A percentile compares a stretch with the other conserved stretches of the same genome.
phyloP scores from a whole-genome alignment of 2,113 vertebrate genomes.

The Oreochromis aureus region DNA sequence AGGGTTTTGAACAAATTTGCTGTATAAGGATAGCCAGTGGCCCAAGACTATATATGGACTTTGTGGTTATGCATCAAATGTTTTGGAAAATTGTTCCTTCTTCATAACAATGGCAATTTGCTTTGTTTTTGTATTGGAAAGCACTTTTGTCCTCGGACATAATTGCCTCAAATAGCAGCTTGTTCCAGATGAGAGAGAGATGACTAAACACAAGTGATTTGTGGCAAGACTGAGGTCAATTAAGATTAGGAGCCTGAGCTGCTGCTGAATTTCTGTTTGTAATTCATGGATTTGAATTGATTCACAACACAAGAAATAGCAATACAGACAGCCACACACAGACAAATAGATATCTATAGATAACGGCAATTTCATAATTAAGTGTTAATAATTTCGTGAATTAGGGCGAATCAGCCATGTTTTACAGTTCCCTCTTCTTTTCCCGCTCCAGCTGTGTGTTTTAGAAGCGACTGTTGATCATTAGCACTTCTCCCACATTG shows the following conservation, averaged over 20 bases:
- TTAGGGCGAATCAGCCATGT: not conserved
- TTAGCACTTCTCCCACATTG: slow-evolving; percentile 60
- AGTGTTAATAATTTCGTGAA: slow-evolving; percentile 5
- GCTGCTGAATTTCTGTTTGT: not conserved
- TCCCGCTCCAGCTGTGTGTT: slow-evolving; percentile 61
- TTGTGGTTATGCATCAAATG: slow-evolving; percentile 42
- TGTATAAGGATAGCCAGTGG: not conserved
- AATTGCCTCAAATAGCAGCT: slow-evolving; percentile 49
- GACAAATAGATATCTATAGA: not conserved
- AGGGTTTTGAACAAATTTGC: not conserved
- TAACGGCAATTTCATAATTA: not conserved
- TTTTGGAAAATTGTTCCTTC: slow-evolving; percentile 48
- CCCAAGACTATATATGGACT: not conserved
- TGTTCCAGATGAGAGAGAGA: slow-evolving; percentile 9
- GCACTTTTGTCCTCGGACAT: slow-evolving; percentile 21
- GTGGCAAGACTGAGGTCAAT: slow-evolving; percentile 20
- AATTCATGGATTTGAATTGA: not conserved
- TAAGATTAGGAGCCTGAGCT: not conserved
- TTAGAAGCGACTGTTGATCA: slow-evolving; percentile 63
- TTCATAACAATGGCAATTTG: slow-evolving; percentile 38
- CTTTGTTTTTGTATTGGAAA: slow-evolving; percentile 47
- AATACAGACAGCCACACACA: not conserved
- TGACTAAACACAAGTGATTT: slow-evolving; percentile 26
- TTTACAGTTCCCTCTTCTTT: slow-evolving; percentile 13
- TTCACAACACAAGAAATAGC: not conserved